Evolutionary conservation across 2,797 vertebrate genomes (phyloP), one percentile per base, ranked within the genome.

Genomic region (Rhinichthys osculus): DNA sequence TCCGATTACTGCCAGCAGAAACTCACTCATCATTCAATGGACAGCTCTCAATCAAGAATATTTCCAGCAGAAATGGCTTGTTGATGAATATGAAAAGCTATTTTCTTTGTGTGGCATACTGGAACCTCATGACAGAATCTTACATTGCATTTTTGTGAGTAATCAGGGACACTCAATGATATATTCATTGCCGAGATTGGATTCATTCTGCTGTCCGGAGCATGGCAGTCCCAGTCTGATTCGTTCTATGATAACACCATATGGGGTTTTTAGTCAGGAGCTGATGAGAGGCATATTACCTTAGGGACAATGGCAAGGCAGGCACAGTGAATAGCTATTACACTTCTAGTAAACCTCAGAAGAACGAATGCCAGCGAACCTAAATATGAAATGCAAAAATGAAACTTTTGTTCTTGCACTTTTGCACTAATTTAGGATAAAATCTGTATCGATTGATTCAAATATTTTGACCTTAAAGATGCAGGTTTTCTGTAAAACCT

Each of bases 101-200:
- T 85, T 80, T 80, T 78, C 40, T 72, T 62, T 71, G 64, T 38
- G 77, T 30, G 69, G 62, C 57, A 76, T 47, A 84, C 23, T 54
- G 44, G 67, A 74, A 33, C 30, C 19, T 83, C 70, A 17, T 76
- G 40, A 74, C 54, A 73, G 23, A 85, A 74, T 52, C 5, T 38
- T 72, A 57, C 67, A 85, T 66, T 74, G 78, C 54, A 62, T 81
- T 85, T 81, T 30, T 85, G 78, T 40, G 33, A 42, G 69, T 81
- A 73, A 85, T 80, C 84, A 85, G 67, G 40, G 77, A 27, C 67
- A 50, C 77, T 74, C 84, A 74, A 40, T 66, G 69, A 80, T 81
- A 85, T 81, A 85, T 81, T 85, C 84, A 80, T 80, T 81, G 84
- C 4, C 2, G 9, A 80, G 77, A 80, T 85, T 85, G 69, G 69